Percentiles rank a stretch among this genome's conserved stretches.
These are phyloP conservation scores for Acanthis flammea DNA, from an alignment of 2,797 vertebrate genomes.

Conservation along the genomic window DNA sequence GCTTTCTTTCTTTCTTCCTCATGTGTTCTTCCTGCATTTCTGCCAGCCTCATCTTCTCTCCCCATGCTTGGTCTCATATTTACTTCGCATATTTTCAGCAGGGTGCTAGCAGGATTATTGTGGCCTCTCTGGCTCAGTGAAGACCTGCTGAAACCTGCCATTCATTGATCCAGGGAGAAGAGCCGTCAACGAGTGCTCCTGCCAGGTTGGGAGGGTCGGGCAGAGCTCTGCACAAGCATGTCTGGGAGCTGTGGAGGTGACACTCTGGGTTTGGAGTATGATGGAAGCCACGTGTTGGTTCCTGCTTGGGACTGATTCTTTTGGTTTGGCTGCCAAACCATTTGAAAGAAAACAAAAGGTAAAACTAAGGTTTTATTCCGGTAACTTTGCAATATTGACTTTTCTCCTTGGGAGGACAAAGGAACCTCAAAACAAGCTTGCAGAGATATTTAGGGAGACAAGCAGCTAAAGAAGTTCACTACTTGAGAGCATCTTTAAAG, in stretches of 20 bases:
- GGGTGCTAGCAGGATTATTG: background rate
- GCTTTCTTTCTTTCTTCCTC: background rate
- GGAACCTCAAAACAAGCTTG: background rate
- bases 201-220: background rate
- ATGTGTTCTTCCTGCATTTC: background rate
- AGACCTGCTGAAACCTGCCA: constrained; percentile 30
- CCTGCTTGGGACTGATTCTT: background rate
- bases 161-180: background rate
- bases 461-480: background rate
- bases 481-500: background rate
- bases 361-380: background rate
- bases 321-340: background rate
- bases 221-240: background rate
- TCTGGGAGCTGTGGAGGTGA: background rate
- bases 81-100: background rate
- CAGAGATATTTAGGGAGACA: background rate
- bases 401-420: background rate
- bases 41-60: background rate
- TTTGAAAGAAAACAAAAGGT: background rate
- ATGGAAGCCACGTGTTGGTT: background rate
- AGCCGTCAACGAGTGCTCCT: background rate
- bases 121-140: background rate
- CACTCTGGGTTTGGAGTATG: background rate
- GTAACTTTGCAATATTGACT: background rate
- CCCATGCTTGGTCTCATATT: background rate